Base-by-base conservation (phyloP, 2,888 invertebrate species). In the Siphlonurus alternatus region DNA sequence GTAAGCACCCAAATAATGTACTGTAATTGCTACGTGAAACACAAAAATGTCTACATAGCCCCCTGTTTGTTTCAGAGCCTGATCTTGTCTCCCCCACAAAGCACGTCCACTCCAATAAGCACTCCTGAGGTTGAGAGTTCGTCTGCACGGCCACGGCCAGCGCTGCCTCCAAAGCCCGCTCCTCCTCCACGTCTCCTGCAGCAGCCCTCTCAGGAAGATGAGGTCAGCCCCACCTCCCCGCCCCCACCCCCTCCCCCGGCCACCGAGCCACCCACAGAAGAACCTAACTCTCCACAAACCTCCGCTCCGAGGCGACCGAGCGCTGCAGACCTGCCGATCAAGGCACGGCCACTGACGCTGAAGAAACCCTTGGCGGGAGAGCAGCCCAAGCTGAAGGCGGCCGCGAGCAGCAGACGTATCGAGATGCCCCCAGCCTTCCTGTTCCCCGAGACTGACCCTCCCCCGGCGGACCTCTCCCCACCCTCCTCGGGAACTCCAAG, bases 401-500 rank as follows among this genome's bases (percentile, higher is more conserved):
- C 61, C 71, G 83, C 83, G 69, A 85, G 85, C 71, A 86, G 84
- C 70, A 78, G 88, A 63, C 78, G 89, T 66, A 88, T 89, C 70
- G 89, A 89, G 75, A 87, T 90, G 86, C 89, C 89, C 63, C 87
- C 89, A 18, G 86, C 87, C 22, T 89, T 88, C 74, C 78, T 89
- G 63, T 89, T 89, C 75, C 87, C 89, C 10, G 88, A 88, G 75
- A 84, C 83, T 74, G 86, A 86, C 71, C 81, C 82, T 65, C 78
- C 84, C 66, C 78, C 79, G 1, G 79, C 81, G 53, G 84, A 81
- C 71, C 75, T 80, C 56, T 20, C 19, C 56, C 56, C 56, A 10
- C n/a, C n/a, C 7, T 56, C 22, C 7, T n/a, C 56, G 5, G 56
- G 22, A 10, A n/a, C 56, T 56, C 56, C 56, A 7, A n/a, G n/a